Evolutionary conservation across 2,797 vertebrate genomes (phyloP).

Genomic region (Limosa lapponica): DNA sequence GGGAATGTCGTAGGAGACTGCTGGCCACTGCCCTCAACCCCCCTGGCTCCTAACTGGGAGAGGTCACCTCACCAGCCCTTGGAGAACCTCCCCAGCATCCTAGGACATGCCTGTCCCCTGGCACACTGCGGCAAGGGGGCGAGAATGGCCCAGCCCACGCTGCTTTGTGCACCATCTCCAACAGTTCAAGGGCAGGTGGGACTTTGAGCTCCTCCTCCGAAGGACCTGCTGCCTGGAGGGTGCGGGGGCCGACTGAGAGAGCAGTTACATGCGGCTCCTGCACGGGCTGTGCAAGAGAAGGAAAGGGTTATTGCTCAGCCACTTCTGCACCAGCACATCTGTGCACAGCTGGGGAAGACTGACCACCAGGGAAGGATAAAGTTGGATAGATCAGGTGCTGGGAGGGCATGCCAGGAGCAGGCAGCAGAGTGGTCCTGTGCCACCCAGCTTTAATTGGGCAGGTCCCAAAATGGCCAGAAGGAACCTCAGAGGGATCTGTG

Average conservation of each 20-base stretch:
- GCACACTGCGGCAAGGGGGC: neutral
- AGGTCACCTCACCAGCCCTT: neutral
- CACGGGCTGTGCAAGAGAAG: neutral
- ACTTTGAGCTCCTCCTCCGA: neutral
- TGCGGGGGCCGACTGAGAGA: neutral
- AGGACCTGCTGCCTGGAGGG: neutral
- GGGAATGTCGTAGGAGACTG: slow-evolving; percentile 36
- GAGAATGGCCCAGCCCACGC: rapidly evolving
- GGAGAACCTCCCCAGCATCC: neutral
- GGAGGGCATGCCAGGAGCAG: neutral
- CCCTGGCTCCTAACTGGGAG: neutral
- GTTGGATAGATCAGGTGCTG: neutral
- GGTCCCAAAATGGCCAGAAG: neutral
- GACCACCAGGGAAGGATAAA: neutral
- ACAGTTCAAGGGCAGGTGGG: neutral
- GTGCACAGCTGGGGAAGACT: neutral
- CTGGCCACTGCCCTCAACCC: neutral
- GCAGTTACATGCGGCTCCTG: neutral
- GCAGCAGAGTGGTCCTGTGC: neutral
- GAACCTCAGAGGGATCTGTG: neutral
- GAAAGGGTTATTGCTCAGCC: neutral
- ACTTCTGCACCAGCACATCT: neutral
- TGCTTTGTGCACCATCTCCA: neutral
- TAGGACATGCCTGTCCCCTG: neutral
- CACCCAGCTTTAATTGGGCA: neutral